These are phyloP conservation scores for Mystacornis crossleyi DNA, from an alignment of 2,113 vertebrate species.

Conservation along the genomic window DNA sequence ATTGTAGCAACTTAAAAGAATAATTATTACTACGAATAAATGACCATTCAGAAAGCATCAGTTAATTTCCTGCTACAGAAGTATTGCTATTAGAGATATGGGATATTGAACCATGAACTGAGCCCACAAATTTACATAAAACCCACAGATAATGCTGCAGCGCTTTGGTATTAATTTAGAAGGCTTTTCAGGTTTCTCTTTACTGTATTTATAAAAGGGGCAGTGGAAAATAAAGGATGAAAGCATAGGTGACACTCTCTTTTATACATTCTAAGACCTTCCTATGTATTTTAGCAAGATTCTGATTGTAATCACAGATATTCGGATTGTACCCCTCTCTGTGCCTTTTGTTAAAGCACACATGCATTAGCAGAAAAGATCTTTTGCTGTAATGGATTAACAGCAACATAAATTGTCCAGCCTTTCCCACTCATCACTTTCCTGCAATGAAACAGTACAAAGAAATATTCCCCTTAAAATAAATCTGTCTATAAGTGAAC, in stretches of 20 bases:
- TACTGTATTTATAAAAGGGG: not conserved
- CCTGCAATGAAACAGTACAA: not conserved
- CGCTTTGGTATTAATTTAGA: not conserved
- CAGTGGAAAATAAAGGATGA: not conserved
- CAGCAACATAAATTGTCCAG: not conserved
- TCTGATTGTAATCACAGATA: not conserved
- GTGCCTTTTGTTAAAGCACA: not conserved
- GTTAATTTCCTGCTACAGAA: constrained; percentile 13
- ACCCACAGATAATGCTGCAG: not conserved
- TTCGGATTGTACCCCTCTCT: not conserved
- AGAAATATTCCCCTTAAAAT: not conserved
- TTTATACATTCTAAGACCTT: not conserved
- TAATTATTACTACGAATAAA: constrained; percentile 9
- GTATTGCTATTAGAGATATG: not conserved
- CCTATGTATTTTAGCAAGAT: not conserved
- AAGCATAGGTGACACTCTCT: not conserved
- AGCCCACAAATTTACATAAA: constrained; percentile 17
- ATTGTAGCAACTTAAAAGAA: not conserved
- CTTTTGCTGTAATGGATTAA: not conserved
- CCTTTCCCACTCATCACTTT: not conserved
- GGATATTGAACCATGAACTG: not conserved
- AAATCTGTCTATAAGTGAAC: not conserved
- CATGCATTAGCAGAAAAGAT: not conserved
- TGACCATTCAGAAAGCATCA: not conserved
- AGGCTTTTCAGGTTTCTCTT: not conserved